Evolutionary conservation across 2,888 invertebrate species (phyloP).

Genomic region (Meiosimyza decipiens): DNA sequence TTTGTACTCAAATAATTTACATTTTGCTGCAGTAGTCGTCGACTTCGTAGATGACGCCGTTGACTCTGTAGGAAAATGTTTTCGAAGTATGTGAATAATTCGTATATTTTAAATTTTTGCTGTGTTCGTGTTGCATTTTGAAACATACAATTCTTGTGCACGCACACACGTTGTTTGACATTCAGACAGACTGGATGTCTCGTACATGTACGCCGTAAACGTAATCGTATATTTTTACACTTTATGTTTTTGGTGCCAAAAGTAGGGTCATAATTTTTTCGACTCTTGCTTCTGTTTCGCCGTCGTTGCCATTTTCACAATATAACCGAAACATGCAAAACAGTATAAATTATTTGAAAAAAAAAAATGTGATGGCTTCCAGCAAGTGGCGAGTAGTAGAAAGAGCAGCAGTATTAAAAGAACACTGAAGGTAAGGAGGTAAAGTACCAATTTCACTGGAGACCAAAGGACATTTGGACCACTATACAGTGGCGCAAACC

Average conservation of each 20-base stretch:
- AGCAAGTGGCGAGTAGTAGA: not conserved
- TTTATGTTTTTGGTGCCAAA: slow-evolving; percentile 25
- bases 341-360: slow-evolving; percentile 45
- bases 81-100: no score
- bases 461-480: no score
- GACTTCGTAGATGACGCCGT: no score
- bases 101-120: no score
- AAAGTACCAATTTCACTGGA: no score
- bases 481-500: no score
- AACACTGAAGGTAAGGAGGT: not conserved
- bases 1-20: not conserved
- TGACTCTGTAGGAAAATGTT: no score
- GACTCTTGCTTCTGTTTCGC: slow-evolving; percentile 2
- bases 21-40: no score
- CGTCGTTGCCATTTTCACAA: slow-evolving; percentile 51
- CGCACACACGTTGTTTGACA: no score
- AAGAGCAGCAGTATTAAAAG: not conserved
- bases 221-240: slow-evolving; percentile 8
- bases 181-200: not conserved
- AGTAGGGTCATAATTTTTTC: slow-evolving; percentile 31
- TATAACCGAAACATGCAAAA: slow-evolving; percentile 61
- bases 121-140: no score
- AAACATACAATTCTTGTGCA: no score
- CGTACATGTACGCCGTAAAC: not conserved
- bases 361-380: not conserved